Base-by-base conservation (phyloP, 2,797 vertebrate species). In the Sphaeramia orbicularis region DNA sequence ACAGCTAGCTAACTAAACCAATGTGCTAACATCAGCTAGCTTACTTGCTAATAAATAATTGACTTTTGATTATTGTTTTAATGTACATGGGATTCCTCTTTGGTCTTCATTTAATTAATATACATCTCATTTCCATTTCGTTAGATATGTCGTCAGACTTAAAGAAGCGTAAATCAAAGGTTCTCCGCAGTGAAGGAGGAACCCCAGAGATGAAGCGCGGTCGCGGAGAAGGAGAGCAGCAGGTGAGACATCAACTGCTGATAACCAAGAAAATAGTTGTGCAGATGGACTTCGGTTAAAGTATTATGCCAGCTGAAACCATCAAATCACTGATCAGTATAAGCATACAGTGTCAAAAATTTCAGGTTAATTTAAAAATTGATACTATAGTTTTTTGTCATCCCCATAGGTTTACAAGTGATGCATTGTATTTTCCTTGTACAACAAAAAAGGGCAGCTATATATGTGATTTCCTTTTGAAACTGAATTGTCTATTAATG, bases 111-210 rank as follows among this genome's bases (percentile, higher is more conserved):
- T 11, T 2, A 0, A 6, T 61, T 1, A 13, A 1, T 15, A 1
- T 21, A 7, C 18, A 3, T 0, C 1, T 2, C 0, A 1, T 66
- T 0, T 36, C 18, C 4, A 49, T 27, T 1, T 10, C 83, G 73
- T 0, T 9, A 51, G 0, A 11, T 10, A 95, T 95, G 94, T 93
- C 93, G 3, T 84, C 96, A 0, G 98, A 99, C 6, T 88, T 95
- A 78, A 98, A 99, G 91, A 99, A 98, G 76, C 90, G 97, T 64
- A 99, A 99, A 64, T 94, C 96, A 7, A 99, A 99, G 90, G 97
- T 99, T 45, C 93, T 98, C 79, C 95, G 96, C 35, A 96, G 86
- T 1, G 97, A 99, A 5, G 95, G 94, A 44, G 92, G 88, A 6
- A 95, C 95, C 0, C 81, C 93, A 0, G 98, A 98, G 76, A 93